phyloP scores from a whole-genome alignment of 2,888 invertebrate genomes.

The Dinocampus coccinellae region DNA sequence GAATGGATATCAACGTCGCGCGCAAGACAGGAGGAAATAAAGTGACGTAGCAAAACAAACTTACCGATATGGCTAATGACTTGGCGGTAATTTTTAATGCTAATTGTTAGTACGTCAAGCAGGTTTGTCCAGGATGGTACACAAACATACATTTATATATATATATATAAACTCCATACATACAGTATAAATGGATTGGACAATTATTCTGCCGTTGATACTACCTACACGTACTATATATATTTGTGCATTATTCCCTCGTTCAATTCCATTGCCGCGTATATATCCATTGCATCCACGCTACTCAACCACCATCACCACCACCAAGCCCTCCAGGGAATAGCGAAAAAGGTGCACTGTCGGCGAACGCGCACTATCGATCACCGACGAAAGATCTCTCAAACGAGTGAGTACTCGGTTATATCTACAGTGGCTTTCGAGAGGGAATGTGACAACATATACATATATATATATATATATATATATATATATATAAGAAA shows the following conservation, averaged over 20 bases:
- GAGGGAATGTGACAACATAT: conserved; percentile 29
- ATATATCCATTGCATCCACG: no score
- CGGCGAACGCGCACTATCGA: conserved; percentile 32
- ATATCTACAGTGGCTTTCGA: conserved; percentile 35
- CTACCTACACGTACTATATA: background rate
- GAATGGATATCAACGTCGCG: background rate
- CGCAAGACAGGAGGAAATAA: background rate
- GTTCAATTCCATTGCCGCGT: conserved; percentile 42
- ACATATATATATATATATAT: no score
- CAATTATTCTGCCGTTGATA: conserved; percentile 40
- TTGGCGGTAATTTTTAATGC: conserved; percentile 28
- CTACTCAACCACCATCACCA: conserved; percentile 20
- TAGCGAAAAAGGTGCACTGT: conserved; percentile 36
- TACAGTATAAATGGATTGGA: conserved; percentile 30
- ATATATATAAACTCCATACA: background rate
- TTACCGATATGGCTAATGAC: conserved; percentile 27
- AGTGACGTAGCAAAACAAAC: conserved; percentile 24
- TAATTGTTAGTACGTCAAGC: conserved; percentile 36
- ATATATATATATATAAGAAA: no score
- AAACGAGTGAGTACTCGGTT: conserved; percentile 26
- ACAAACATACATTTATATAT: background rate
- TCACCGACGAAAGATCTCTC: conserved; percentile 30
- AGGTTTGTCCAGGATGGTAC: conserved; percentile 26
- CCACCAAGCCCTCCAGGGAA: conserved; percentile 44
- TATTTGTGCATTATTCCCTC: conserved; percentile 41